Percentiles rank a stretch among this genome's conserved stretches.
Conservation (phyloP, 1,140 invertebrate genomes). For the Coelopa frigida region DNA sequence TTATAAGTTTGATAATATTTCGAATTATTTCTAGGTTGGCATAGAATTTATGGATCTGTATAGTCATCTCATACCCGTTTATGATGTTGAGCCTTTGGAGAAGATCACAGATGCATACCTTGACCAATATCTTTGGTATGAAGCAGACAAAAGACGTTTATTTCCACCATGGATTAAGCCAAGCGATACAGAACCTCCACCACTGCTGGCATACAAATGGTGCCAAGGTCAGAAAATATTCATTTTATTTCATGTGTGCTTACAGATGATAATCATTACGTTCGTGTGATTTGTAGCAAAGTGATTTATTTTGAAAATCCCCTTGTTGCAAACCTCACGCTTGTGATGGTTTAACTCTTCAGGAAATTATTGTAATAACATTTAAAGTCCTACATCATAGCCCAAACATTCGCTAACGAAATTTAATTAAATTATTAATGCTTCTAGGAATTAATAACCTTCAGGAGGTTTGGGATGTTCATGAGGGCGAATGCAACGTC, state of each 20-base stretch:
- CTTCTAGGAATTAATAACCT: constrained; percentile 85
- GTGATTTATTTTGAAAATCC: constrained; percentile 53
- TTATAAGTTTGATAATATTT: neutral
- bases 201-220: constrained; percentile 97
- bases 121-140: constrained; percentile 99
- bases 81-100: constrained; percentile 97
- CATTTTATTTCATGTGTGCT: neutral
- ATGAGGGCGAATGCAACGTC: constrained; percentile 97
- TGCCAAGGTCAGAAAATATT: constrained; percentile 74
- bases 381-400: too few relatives aligned
- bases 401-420: neutral
- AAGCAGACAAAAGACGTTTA: constrained; percentile 93
- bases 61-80: constrained; percentile 96
- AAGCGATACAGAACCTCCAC: constrained; percentile 96
- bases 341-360: constrained; percentile 27
- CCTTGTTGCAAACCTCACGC: constrained; percentile 61
- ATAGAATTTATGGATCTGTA: constrained; percentile 99
- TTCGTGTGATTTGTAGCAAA: constrained; percentile 56
- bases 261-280: constrained; percentile 35
- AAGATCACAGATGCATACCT: constrained; percentile 99
- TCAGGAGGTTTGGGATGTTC: constrained; percentile 97
- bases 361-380: neutral
- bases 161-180: constrained; percentile 99
- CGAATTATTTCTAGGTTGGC: constrained; percentile 60
- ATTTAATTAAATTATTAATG: neutral